phyloP scores from a whole-genome alignment of 2,888 invertebrate species.

The Eilema sororculum region DNA sequence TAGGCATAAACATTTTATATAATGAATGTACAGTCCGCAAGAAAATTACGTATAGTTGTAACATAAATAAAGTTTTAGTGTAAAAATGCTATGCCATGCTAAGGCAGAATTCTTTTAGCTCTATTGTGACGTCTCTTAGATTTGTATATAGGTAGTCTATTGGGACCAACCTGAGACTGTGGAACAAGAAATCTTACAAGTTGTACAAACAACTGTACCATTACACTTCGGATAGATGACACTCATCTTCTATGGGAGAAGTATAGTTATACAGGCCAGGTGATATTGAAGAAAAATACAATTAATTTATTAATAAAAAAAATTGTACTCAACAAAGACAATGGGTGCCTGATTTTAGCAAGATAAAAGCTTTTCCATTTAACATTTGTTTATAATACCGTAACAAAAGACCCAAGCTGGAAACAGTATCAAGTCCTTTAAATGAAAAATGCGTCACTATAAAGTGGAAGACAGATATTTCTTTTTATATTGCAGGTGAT shows the following conservation, averaged over 20 bases:
- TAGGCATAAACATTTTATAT: neutral
- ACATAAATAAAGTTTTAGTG: no score
- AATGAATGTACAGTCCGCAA: conserved; percentile 32
- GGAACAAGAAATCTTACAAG: conserved; percentile 51
- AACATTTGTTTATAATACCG: conserved; percentile 54
- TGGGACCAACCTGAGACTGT: conserved; percentile 45
- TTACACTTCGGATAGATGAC: neutral
- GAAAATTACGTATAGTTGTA: conserved; percentile 22
- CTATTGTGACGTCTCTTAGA: conserved; percentile 36
- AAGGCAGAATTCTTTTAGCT: conserved; percentile 50
- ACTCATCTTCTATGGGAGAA: neutral
- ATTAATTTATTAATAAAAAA: neutral
- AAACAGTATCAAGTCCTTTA: conserved; percentile 61
- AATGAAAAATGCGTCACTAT: conserved; percentile 64
- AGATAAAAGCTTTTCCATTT: conserved; percentile 56
- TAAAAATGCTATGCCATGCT: conserved; percentile 43
- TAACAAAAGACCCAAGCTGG: conserved; percentile 64
- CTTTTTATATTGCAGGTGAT: conserved; percentile 74
- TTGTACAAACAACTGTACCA: conserved; percentile 38
- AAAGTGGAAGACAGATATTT: conserved; percentile 66
- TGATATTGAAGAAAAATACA: neutral
- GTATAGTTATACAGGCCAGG: no score
- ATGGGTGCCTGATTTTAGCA: conserved; percentile 31
- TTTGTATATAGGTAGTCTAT: conserved; percentile 53
- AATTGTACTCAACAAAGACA: conserved; percentile 16